Evolutionary conservation across 2,888 invertebrate species (phyloP).

Genomic region (Cerastis leucographa): DNA sequence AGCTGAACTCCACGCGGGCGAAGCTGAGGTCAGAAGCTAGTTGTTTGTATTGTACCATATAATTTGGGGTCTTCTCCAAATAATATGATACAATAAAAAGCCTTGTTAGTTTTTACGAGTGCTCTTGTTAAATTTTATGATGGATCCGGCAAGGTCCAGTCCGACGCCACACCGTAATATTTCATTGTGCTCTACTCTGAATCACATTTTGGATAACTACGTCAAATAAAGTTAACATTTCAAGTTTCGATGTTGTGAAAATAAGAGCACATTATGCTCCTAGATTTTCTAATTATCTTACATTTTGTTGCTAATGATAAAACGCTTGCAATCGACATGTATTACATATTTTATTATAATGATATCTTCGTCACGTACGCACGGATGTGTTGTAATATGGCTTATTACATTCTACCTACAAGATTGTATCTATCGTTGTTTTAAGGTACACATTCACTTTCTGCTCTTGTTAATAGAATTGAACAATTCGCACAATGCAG

Average conservation of each 20-base stretch:
- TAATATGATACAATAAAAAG: slow-evolving; percentile 46
- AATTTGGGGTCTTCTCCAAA: slow-evolving; percentile 14
- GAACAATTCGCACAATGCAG: not conserved
- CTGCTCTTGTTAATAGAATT: not conserved
- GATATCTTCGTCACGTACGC: slow-evolving; percentile 34
- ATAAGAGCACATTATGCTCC: not conserved
- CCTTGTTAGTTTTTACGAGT: slow-evolving; percentile 77
- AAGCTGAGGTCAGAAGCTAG: too few species aligned
- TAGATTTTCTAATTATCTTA: not conserved
- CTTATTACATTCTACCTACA: slow-evolving; percentile 30
- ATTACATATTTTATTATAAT: slow-evolving; percentile 6
- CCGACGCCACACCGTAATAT: slow-evolving; percentile 20
- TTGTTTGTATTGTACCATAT: too few species aligned
- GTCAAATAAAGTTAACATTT: not conserved
- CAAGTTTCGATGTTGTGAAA: not conserved
- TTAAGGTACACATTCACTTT: slow-evolving; percentile 26
- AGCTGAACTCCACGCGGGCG: too few species aligned
- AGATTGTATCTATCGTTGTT: slow-evolving; percentile 27
- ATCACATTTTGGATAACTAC: slow-evolving; percentile 3
- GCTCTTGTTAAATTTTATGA: slow-evolving; percentile 56
- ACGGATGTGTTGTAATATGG: slow-evolving; percentile 26
- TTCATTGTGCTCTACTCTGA: slow-evolving; percentile 18
- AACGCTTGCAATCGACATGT: not conserved
- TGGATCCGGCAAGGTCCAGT: slow-evolving; percentile 14
- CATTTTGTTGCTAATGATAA: not conserved